Evolutionary conservation across 2,888 invertebrate genomes (phyloP).

Genomic region (Rapana venosa): DNA sequence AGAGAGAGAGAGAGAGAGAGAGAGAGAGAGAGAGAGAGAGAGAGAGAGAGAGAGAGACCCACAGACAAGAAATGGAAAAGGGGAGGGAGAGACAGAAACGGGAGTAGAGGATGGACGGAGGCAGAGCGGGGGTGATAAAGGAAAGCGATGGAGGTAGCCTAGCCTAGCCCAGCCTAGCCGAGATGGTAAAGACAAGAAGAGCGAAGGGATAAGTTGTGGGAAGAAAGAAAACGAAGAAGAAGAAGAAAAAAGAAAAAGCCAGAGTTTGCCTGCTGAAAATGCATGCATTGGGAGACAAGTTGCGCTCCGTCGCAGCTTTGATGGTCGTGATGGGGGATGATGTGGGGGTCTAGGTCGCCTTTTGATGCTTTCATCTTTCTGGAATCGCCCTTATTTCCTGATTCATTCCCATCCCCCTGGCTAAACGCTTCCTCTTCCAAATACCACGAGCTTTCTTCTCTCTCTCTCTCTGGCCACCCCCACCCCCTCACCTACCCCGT

Average conservation of each 20-base stretch:
- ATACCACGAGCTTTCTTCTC: background rate
- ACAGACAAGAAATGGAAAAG: background rate
- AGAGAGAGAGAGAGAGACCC: conserved; percentile 22
- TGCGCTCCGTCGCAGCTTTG: conserved; percentile 25
- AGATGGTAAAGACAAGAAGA: no score
- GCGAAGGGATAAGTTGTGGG: background rate
- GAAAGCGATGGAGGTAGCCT: background rate
- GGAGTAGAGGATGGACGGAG: background rate
- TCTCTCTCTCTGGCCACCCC: no score
- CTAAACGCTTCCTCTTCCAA: no score
- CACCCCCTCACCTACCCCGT: no score
- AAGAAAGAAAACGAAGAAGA: background rate
- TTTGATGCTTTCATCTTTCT: conserved; percentile 35
- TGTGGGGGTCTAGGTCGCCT: background rate
- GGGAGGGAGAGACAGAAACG: background rate
- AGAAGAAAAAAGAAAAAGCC: background rate
- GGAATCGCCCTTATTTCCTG: background rate
- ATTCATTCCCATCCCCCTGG: background rate
- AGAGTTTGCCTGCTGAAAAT: conserved; percentile 23
- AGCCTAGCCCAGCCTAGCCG: no score
- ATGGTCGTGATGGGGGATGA: conserved; percentile 31
- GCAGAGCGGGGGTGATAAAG: background rate
- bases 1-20: conserved; percentile 22
- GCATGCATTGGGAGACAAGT: conserved; percentile 36
- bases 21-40: background rate